These are phyloP conservation scores for Oscheius sp. DNA, from an alignment of 2,888 invertebrate genomes.

Conservation along the genomic window DNA sequence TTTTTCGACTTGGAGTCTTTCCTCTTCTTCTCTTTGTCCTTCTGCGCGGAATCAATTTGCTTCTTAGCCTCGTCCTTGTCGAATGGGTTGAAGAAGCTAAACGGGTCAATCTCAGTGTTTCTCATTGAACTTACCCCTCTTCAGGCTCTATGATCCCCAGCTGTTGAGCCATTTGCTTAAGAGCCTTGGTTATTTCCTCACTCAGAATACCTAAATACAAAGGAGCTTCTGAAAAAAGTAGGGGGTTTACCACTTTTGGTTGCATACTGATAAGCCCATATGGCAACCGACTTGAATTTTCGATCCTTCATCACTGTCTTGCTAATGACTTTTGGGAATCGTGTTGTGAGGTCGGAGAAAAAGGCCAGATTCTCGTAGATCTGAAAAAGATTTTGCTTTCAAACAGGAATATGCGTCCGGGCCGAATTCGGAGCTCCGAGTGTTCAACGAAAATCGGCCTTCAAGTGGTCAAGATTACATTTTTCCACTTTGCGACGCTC, in stretches of 20 bases:
- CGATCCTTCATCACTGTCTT: slow-evolving; percentile 46
- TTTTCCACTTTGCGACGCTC: too few relatives aligned
- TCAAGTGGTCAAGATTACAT: too few relatives aligned
- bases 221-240: not conserved
- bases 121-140: slow-evolving; percentile 23
- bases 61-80: slow-evolving; percentile 28
- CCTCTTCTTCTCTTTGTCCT: slow-evolving; percentile 20
- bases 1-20: slow-evolving; percentile 24
- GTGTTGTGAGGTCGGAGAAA: slow-evolving; percentile 48
- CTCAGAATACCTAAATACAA: slow-evolving; percentile 40
- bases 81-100: slow-evolving; percentile 27
- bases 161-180: slow-evolving; percentile 51
- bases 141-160: slow-evolving; percentile 42
- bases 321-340: slow-evolving; percentile 41
- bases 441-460: too few relatives aligned
- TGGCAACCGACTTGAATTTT: slow-evolving; percentile 47
- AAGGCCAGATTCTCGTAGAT: slow-evolving; percentile 50
- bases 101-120: not conserved
- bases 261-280: slow-evolving; percentile 51
- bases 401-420: too few relatives aligned
- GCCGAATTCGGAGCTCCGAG: too few relatives aligned
- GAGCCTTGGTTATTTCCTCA: slow-evolving; percentile 35
- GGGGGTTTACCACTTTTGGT: slow-evolving; percentile 38
- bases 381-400: slow-evolving; percentile 21
- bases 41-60: not conserved